Evolutionary conservation across 1,140 invertebrate species (phyloP).

Genomic region (Bathynomus jamesi): DNA sequence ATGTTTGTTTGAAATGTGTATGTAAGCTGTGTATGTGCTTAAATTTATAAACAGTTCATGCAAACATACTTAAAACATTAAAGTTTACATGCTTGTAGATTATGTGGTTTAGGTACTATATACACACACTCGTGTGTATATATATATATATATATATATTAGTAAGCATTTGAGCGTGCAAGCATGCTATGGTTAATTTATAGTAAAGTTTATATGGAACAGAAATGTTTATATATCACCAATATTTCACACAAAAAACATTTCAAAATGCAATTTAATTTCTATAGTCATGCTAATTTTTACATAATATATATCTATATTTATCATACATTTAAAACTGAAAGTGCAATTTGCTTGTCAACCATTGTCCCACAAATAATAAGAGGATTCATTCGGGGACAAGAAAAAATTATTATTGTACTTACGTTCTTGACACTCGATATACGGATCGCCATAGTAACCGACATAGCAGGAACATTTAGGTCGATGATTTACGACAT

Average conservation of each 20-base stretch:
- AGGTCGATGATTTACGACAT: slow-evolving; percentile 63
- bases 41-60: too few relatives aligned
- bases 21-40: too few relatives aligned
- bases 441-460: slow-evolving; percentile 43
- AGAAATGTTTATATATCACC: too few relatives aligned
- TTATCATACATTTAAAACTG: background rate
- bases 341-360: background rate
- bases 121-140: background rate
- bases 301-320: background rate
- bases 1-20: too few relatives aligned
- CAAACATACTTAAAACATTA: too few relatives aligned
- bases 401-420: slow-evolving; percentile 7
- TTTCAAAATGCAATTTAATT: too few relatives aligned
- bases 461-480: slow-evolving; percentile 41
- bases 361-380: background rate
- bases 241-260: too few relatives aligned
- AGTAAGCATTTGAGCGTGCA: background rate
- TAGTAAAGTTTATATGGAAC: too few relatives aligned
- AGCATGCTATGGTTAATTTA: background rate
- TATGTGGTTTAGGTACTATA: too few relatives aligned
- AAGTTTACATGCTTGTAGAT: too few relatives aligned
- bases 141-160: slow-evolving; percentile 5
- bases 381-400: background rate
- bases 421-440: slow-evolving; percentile 40
- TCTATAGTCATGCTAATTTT: too few relatives aligned